Percentiles rank a stretch among this genome's conserved stretches.
Evolutionary conservation across 2,113 vertebrate genomes (phyloP).

Genomic region (Salvelinus alpinus): DNA sequence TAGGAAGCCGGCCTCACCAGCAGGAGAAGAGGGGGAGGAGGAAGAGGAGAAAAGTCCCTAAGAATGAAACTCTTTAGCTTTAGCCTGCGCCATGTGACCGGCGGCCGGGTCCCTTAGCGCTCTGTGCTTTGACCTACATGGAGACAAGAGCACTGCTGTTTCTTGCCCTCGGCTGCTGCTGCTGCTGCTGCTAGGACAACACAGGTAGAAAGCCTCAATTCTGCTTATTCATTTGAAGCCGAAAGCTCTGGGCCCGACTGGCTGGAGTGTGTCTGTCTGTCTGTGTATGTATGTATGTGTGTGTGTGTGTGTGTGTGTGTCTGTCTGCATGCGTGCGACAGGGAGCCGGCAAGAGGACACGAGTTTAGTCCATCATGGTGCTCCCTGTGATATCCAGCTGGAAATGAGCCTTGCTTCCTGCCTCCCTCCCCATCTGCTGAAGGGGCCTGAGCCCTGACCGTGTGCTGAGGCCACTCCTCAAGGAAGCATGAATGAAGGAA

Average conservation of each 20-base stretch:
- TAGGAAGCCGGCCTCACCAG: neutral
- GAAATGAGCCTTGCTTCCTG: neutral
- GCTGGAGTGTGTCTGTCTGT: neutral
- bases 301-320: neutral
- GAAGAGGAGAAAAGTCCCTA: constrained; percentile 7
- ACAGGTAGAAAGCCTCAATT: neutral
- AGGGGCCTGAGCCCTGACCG: neutral
- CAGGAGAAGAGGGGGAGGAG: neutral
- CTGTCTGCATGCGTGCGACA: neutral
- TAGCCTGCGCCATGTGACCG: constrained; percentile 1
- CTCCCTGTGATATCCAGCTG: neutral
- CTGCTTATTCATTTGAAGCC: constrained; percentile 5
- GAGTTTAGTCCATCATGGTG: neutral
- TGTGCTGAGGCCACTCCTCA: neutral
- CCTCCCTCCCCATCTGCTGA: constrained; percentile 11
- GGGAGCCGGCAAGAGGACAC: too few relatives aligned
- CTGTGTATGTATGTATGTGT: too few relatives aligned
- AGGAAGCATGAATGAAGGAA: neutral
- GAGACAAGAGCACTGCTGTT: constrained; percentile 6
- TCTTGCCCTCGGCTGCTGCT: neutral
- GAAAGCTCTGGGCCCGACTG: neutral
- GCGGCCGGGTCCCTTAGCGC: neutral
- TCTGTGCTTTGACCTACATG: constrained; percentile 7
- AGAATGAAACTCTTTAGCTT: constrained; percentile 9
- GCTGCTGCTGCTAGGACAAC: neutral